Conservation (phyloP, 2,797 vertebrate genomes). For the Pterois miles region DNA sequence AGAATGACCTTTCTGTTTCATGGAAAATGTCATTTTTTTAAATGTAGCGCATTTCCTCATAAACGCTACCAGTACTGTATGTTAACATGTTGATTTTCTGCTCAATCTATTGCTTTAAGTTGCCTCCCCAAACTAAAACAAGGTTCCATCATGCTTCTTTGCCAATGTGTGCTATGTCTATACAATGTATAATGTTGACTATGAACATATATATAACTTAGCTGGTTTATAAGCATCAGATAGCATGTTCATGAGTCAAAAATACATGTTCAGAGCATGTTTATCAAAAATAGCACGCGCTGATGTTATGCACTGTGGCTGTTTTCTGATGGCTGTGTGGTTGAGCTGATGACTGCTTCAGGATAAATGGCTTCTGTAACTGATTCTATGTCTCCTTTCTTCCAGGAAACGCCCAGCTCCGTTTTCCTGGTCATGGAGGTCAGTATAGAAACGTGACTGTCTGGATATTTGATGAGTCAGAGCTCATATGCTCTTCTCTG, state of each 20-base stretch:
- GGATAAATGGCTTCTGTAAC: conserved; percentile 34
- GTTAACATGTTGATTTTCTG: too few relatives aligned
- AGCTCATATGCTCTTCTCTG: not conserved
- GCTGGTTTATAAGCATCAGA: not conserved
- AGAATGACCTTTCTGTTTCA: too few relatives aligned
- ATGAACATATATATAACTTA: not conserved
- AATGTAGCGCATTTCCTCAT: too few relatives aligned
- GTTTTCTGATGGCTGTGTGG: not conserved
- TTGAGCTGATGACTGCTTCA: conserved; percentile 19
- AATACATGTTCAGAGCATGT: not conserved
- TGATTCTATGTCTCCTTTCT: conserved; percentile 69
- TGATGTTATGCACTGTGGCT: not conserved
- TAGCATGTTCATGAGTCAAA: not conserved
- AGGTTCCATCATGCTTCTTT: not conserved
- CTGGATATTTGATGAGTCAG: not conserved
- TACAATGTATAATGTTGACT: not conserved
- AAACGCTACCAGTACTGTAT: too few relatives aligned
- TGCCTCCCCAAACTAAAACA: too few relatives aligned
- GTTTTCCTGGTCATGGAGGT: conserved; percentile 99
- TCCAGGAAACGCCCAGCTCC: conserved; percentile 94
- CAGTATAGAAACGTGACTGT: conserved; percentile 51
- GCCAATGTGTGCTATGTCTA: not conserved
- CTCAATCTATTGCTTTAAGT: too few relatives aligned
- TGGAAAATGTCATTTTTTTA: too few relatives aligned
- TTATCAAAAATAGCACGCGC: not conserved